phyloP scores from a whole-genome alignment of 2,113 vertebrate species.

The Sinocyclocheilus grahami region DNA sequence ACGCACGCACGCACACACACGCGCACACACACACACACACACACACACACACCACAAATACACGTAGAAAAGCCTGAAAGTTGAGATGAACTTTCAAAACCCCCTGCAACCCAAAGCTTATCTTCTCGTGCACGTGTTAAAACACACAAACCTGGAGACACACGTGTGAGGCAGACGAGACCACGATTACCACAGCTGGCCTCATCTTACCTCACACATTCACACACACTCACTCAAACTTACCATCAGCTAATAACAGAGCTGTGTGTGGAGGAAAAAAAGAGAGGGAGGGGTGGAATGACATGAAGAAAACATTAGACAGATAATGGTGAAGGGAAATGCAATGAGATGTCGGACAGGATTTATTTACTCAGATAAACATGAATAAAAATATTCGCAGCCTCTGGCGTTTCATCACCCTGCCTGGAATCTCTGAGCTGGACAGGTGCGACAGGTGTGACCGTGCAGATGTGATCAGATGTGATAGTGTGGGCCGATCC shows the following conservation, averaged over 20 bases:
- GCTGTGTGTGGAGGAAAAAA: slow-evolving; percentile 32
- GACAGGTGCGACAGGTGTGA: slow-evolving; percentile 45
- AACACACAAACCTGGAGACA: slow-evolving; percentile 22
- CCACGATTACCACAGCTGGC: slow-evolving; percentile 1
- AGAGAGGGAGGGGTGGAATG: not conserved
- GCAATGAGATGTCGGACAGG: slow-evolving; percentile 12
- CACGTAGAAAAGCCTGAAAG: slow-evolving; percentile 6
- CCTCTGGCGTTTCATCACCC: slow-evolving; percentile 22
- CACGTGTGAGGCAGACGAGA: slow-evolving; percentile 1
- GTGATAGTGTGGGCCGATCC: slow-evolving; percentile 26
- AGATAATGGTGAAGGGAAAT: slow-evolving; percentile 60
- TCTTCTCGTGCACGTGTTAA: slow-evolving; percentile 13
- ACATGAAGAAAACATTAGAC: not conserved
- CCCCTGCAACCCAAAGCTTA: not conserved
- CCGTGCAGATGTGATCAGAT: slow-evolving; percentile 34
- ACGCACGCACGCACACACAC: not conserved
- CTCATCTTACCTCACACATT: slow-evolving; percentile 3
- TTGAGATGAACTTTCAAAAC: slow-evolving; percentile 17
- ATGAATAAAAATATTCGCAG: slow-evolving; percentile 28
- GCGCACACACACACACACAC: not conserved
- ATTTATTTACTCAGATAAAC: slow-evolving; percentile 32
- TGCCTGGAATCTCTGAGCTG: not conserved
- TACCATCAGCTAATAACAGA: slow-evolving; percentile 56
- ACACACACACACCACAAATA: not conserved
- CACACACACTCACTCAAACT: slow-evolving; percentile 21